Base-by-base conservation (phyloP, 2,888 invertebrate species). In the Oasisia sp. region DNA sequence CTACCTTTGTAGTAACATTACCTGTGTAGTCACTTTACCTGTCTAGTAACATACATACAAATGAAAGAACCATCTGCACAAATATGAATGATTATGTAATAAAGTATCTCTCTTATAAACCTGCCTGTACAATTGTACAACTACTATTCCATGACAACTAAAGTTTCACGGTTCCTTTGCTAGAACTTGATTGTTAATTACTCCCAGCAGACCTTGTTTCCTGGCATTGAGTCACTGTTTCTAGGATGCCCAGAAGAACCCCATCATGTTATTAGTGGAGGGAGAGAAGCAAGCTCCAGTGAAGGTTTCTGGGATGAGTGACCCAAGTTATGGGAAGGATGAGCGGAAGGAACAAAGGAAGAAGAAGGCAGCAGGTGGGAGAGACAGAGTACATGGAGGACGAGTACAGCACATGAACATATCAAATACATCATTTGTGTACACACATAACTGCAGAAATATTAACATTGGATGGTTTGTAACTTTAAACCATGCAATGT, bases 341-440 rank as follows among this genome's bases (percentile, higher is more conserved):
- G 98, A 98, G 94, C 97, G 98, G 95, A 97, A 98, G 93, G 99
- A 99, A 92, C 99, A 99, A 95, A 97, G 99, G 19, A 97, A 98
- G 93, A 98, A 98, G 95, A 99, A 98, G 96, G 98, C 98, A 1
- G 97, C 98, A 8, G 97, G 96, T 96, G 98, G 98, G 97, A 89
- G 14, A 27, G 74, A 74, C 74, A 74, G n/a, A 74, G 7, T 0
- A 74, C 27, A 27, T 19, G 27, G 27, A 74, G 7, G 19, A 74
- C 14, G 27, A 74, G 74, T 74, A n/a, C n/a, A 27, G 19, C 27
- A 74, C 27, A 27, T 74, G n/a, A 74, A 74, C 7, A 74, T 74
- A 74, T 7, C 14, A 27, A 27, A 0, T 74, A 27, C n/a, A 19
- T 19, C 14, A 74, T 74, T 19, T 74, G 74, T 74, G 74, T 19